Evolutionary conservation across 2,797 vertebrate species (phyloP).

Genomic region (Brachymystax lenok): DNA sequence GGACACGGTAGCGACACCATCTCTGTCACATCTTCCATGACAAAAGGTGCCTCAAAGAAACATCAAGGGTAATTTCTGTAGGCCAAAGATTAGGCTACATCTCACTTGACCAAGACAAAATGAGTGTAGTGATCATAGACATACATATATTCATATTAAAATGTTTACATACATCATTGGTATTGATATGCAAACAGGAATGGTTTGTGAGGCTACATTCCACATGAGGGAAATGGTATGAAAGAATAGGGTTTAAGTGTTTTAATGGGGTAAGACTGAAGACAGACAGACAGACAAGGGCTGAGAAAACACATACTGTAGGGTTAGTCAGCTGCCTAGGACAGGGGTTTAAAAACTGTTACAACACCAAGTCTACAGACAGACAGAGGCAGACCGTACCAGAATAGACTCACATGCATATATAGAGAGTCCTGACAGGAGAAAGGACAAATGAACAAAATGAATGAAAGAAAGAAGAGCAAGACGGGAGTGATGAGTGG

Average conservation of each 20-base stretch:
- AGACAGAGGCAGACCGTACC: constrained; percentile 7
- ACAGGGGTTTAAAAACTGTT: not conserved
- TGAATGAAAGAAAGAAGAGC: constrained; percentile 1
- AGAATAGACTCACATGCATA: constrained; percentile 60
- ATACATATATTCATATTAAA: too few species aligned
- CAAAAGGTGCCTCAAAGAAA: not conserved
- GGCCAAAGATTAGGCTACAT: not conserved
- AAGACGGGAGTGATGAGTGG: constrained; percentile 15
- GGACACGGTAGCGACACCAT: not conserved
- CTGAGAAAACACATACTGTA: not conserved
- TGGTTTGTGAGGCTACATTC: not conserved
- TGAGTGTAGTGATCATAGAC: not conserved
- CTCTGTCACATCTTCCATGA: not conserved
- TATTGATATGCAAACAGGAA: too few species aligned
- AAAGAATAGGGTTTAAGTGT: not conserved
- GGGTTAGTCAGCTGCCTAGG: not conserved
- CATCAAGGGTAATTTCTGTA: not conserved
- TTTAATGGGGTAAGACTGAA: not conserved
- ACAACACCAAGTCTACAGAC: constrained; percentile 7
- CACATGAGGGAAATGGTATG: not conserved
- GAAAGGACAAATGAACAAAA: constrained; percentile 23
- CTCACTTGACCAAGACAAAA: not conserved
- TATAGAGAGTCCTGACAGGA: constrained; percentile 47
- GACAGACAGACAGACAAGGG: not conserved
- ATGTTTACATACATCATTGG: too few species aligned